These are phyloP conservation scores for Halictus ligatus DNA, from an alignment of 2,888 invertebrate species.

Conservation along the genomic window DNA sequence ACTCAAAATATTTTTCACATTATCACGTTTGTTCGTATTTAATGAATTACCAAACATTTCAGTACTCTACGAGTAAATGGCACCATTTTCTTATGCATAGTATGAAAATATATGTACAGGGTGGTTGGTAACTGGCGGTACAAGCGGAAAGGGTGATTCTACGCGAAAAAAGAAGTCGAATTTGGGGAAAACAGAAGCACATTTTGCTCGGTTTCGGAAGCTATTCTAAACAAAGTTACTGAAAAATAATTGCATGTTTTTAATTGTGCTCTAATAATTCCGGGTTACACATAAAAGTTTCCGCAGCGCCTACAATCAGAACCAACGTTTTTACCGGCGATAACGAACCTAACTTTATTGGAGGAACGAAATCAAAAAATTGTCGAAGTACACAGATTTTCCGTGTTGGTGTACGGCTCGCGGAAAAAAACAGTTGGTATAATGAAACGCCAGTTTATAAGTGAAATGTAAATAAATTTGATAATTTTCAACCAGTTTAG, in stretches of 20 bases:
- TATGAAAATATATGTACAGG: too few relatives aligned
- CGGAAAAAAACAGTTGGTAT: not conserved
- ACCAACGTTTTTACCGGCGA: not conserved
- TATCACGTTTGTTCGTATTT: too few relatives aligned
- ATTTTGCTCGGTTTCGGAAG: not conserved
- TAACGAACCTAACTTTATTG: not conserved
- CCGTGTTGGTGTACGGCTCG: not conserved
- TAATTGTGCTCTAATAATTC: slow-evolving; percentile 4
- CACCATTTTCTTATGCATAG: too few relatives aligned
- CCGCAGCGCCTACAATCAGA: not conserved
- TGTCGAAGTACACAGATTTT: not conserved
- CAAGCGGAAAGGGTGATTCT: too few relatives aligned
- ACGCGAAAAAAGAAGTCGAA: too few relatives aligned
- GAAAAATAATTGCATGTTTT: not conserved
- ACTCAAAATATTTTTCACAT: too few relatives aligned
- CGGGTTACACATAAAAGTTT: not conserved
- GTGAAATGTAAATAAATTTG: not conserved
- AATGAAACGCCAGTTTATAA: not conserved
- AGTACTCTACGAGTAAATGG: too few relatives aligned
- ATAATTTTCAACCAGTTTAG: not conserved
- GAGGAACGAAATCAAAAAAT: not conserved
- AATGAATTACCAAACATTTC: too few relatives aligned
- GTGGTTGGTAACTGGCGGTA: too few relatives aligned
- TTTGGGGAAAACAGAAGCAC: not conserved
- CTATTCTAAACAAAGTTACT: not conserved